phyloP scores from a whole-genome alignment of 2,888 invertebrate genomes.

The Polyommatus iphigenia region DNA sequence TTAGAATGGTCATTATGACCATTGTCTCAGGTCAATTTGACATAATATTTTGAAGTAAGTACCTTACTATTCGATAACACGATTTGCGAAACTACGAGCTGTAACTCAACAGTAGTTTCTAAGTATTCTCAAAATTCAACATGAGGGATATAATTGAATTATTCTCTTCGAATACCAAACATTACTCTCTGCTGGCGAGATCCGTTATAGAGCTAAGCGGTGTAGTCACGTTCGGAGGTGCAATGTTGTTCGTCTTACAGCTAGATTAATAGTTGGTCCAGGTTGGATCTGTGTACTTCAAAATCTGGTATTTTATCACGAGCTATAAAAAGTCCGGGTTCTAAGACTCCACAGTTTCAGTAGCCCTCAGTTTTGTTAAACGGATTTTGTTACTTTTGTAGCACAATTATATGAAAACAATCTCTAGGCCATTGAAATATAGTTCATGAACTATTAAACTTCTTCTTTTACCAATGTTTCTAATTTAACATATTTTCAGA shows the following conservation, averaged over 20 bases:
- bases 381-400: no score
- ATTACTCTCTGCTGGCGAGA: neutral
- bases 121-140: neutral
- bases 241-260: constrained; percentile 5
- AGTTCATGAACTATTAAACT: no score
- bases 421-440: no score
- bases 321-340: neutral
- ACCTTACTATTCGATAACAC: no score
- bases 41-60: no score
- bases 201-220: constrained; percentile 1
- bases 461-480: no score
- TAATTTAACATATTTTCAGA: no score
- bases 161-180: neutral
- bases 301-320: neutral
- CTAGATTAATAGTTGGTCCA: constrained; percentile 14
- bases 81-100: neutral
- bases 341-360: no score
- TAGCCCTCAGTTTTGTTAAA: no score
- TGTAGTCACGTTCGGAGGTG: constrained; percentile 11
- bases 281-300: constrained; percentile 8
- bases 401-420: no score
- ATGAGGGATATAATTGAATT: neutral
- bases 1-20: no score
- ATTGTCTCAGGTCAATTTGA: no score
- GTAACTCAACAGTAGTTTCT: neutral